Evolutionary conservation across 2,797 vertebrate genomes (phyloP).

Genomic region (Hylomyscus alleni): DNA sequence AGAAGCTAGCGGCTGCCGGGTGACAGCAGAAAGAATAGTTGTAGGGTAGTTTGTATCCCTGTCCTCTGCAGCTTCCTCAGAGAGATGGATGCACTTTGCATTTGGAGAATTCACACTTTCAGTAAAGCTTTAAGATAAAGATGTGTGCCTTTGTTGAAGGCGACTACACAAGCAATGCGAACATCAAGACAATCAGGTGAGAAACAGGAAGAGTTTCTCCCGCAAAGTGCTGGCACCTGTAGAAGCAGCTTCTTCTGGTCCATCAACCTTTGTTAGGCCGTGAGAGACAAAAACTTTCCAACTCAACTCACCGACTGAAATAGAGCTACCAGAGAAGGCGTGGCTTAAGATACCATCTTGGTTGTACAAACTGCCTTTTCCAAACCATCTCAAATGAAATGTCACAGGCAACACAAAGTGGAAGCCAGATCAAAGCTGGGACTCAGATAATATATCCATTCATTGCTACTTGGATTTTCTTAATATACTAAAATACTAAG

Average conservation of each 20-base stretch:
- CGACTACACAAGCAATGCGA: conserved; percentile 1
- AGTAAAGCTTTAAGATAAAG: not conserved
- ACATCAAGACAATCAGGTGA: not conserved
- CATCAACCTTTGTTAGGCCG: not conserved
- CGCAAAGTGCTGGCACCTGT: not conserved
- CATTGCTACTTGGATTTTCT: not conserved
- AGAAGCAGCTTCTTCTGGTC: not conserved
- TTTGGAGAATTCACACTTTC: not conserved
- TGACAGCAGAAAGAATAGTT: not conserved
- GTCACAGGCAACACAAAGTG: not conserved
- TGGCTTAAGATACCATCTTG: not conserved
- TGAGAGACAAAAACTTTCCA: conserved; percentile 25
- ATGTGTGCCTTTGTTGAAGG: not conserved
- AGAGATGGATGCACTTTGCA: not conserved
- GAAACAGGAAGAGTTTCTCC: conserved; percentile 6
- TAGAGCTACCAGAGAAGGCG: not conserved
- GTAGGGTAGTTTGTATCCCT: not conserved
- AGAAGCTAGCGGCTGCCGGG: rapidly evolving
- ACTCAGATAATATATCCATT: conserved; percentile 30
- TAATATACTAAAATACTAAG: not conserved
- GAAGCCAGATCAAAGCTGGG: not conserved
- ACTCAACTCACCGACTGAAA: not conserved
- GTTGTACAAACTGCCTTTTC: not conserved
- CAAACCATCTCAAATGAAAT: conserved; percentile 1
- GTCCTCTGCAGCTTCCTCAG: not conserved